These are phyloP conservation scores for Drosophila funebris DNA, from an alignment of 1,140 invertebrate genomes.

Conservation along the genomic window DNA sequence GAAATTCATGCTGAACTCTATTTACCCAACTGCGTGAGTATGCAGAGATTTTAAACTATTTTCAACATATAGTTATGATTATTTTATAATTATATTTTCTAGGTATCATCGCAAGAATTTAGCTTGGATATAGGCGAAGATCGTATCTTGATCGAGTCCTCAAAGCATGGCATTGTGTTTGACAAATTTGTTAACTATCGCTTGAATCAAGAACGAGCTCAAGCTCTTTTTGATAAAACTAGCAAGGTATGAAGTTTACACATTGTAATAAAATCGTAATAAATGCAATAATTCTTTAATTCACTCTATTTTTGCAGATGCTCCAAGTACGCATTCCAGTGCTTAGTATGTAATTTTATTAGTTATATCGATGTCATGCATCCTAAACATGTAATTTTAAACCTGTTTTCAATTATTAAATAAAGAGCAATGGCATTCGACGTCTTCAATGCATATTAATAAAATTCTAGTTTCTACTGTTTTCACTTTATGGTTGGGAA, in stretches of 20 bases:
- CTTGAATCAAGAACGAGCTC: slow-evolving; percentile 86
- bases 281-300: neutral
- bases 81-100: slow-evolving; percentile 54
- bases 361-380: neutral
- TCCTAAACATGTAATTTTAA: neutral
- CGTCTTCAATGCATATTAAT: no score
- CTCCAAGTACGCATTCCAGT: slow-evolving; percentile 75
- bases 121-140: slow-evolving; percentile 89
- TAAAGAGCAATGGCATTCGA: neutral
- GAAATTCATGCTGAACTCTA: slow-evolving; percentile 84
- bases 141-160: slow-evolving; percentile 87
- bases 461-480: no score
- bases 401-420: neutral
- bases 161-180: slow-evolving; percentile 86
- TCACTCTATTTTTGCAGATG: slow-evolving; percentile 60
- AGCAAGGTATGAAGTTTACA: slow-evolving; percentile 56
- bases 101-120: slow-evolving; percentile 87
- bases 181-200: slow-evolving; percentile 88
- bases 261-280: neutral
- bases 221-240: slow-evolving; percentile 86
- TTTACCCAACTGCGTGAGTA: slow-evolving; percentile 83
- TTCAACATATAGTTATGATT: no score
- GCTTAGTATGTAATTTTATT: slow-evolving; percentile 5
- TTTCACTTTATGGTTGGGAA: no score
- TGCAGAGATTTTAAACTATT: no score